Base-by-base conservation (phyloP, 1,140 invertebrate genomes). In the Drosophila persimilis region DNA sequence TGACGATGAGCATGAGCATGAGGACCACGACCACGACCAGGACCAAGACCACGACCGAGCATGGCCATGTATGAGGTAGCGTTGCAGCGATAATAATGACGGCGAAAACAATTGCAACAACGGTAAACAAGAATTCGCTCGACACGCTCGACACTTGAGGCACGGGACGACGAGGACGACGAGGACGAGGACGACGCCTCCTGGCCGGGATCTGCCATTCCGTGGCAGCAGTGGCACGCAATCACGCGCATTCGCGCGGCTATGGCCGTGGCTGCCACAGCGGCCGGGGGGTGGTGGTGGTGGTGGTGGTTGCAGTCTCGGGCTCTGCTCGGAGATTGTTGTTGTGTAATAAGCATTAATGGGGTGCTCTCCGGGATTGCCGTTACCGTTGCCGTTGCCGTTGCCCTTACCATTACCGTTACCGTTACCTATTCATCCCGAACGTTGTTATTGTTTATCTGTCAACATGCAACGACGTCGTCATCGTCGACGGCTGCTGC, bases 361-460 rank as follows among this genome's bases (percentile, higher is more conserved):
- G 60, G 80, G 65, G 77, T 77, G 77, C 77, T 61, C 65, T 26
- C 64, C 80, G 61, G 70, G 73, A 66, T 71, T 69, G 54, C 52
- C 64, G 41, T 46, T 66, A 45, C 41, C 59, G 39, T 72, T 63
- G 35, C 58, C 67, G 67, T 76, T 60, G 29, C 39, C 24, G 20
- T 48, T 45, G 48, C 26, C 15, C 39, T 44, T 44, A 69, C 72
- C 35, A 22, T 44, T 44, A 57, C 50, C 56, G 58, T 48, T 52
- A 46, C 66, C 56, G 64, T 67, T 76, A 75, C 72, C 73, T 85
- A 86, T 80, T 85, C 77, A 86, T 77, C 73, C 54, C 67, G 50
- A 80, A 80, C 62, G 77, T 85, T 86, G 77, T 86, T 80, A 80
- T 84, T 85, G 81, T 86, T 86, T 85, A 85, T 85, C 81, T 85